Evolutionary conservation across 1,140 invertebrate species (phyloP).

Genomic region (Drosophila obscura): DNA sequence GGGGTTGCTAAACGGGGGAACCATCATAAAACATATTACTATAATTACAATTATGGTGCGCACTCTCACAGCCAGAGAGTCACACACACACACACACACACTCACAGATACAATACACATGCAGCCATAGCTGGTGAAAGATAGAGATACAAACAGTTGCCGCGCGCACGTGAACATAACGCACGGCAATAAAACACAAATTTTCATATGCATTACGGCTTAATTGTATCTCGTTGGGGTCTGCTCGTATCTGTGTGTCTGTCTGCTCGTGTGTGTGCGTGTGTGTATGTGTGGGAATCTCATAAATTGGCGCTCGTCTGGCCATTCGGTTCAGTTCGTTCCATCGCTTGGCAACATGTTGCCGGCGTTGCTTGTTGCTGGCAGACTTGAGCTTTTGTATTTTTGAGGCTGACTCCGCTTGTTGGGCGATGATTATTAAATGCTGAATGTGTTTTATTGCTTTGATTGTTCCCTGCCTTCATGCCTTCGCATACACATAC

Average conservation of each 20-base stretch:
- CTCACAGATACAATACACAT: conserved; percentile 8
- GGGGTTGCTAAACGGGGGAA: conserved; percentile 77
- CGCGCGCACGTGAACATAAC: conserved; percentile 69
- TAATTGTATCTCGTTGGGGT: conserved; percentile 67
- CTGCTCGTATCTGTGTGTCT: neutral
- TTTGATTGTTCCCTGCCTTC: conserved; percentile 67
- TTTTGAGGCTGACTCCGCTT: conserved; percentile 32
- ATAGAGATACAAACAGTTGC: conserved; percentile 63
- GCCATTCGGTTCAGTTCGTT: conserved; percentile 32
- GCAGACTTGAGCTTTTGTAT: conserved; percentile 26
- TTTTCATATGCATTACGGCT: conserved; percentile 78
- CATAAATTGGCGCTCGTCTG: conserved; percentile 56
- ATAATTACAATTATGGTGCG: conserved; percentile 81
- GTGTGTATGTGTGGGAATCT: conserved; percentile 49
- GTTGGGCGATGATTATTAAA: conserved; percentile 66
- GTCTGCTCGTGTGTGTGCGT: conserved; percentile 12
- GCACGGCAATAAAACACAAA: conserved; percentile 76
- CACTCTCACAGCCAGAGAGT: conserved; percentile 39
- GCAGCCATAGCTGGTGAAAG: conserved; percentile 2
- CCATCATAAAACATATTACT: conserved; percentile 83
- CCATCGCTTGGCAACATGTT: conserved; percentile 46
- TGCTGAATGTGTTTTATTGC: conserved; percentile 81
- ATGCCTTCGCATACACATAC: conserved; percentile 7
- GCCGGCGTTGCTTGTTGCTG: conserved; percentile 32
- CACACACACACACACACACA: conserved; percentile 18